Base-by-base conservation (phyloP, 1,140 invertebrate species). In the Bombus difficillimus region DNA sequence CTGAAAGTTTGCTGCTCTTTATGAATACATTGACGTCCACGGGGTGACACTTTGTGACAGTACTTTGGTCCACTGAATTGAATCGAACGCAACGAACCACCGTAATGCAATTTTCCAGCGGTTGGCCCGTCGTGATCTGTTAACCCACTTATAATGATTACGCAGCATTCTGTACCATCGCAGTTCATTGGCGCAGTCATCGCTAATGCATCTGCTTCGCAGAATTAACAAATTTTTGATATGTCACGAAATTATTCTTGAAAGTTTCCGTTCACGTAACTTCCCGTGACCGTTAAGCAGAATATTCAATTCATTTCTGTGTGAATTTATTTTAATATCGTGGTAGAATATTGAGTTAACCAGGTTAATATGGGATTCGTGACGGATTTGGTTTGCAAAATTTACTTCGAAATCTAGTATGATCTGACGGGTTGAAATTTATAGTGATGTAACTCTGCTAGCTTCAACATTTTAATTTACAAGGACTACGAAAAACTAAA, bases 141-240 rank as follows among this genome's bases (percentile, higher is more conserved):
- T 90, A 90, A 90, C 86, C 86, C 82, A 89, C 69, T 90, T 90
- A 90, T 90, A 88, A 90, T 86, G 82, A 90, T 90, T 90, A 87
- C 78, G 76, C 62, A 71, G 77, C 87, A 89, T 78, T 89, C 41
- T 71, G 25, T 28, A 47, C 22, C 6, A 18, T 69, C 22, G 82
- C 82, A 69, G 75, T 83, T 57, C 75, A 78, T 78, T 22, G 73
- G 34, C 34, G 47, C 73, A 32, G 37, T 37, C 66, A 10, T 37
- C 34, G 18, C 34, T 37, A 68, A 68, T 37, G 66, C 32, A 8
- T 12, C 6, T 22, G 66, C 32, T 25, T 22, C 32, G 6, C 32
- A 22, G 15, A 64, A n/a, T 39, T 41, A 39, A 71, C 10, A 25
- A 28, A 69, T 28, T 39, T 39, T 13, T 22, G 18, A 6, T 12